Evolutionary conservation across 2,888 invertebrate species (phyloP).

Genomic region (Steromphala cineraria): DNA sequence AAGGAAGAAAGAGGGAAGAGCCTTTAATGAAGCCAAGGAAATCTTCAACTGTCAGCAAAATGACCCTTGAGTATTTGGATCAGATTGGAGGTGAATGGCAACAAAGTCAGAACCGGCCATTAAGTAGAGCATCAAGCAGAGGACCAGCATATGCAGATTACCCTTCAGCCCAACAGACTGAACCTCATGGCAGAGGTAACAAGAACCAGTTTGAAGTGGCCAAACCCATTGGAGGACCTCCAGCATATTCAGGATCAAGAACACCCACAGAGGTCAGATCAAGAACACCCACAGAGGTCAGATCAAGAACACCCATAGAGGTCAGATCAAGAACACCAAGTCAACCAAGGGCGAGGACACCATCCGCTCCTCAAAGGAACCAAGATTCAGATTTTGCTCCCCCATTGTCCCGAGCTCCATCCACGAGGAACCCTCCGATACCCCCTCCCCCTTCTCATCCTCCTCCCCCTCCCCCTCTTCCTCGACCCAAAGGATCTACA

Average conservation of each 20-base stretch:
- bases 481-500: background rate
- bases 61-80: slow-evolving; percentile 62
- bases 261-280: background rate
- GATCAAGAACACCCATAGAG: background rate
- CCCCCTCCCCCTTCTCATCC: slow-evolving; percentile 1
- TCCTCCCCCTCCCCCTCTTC: slow-evolving; percentile 5
- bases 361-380: background rate
- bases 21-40: slow-evolving; percentile 39
- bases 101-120: slow-evolving; percentile 14
- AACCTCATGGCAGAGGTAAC: background rate
- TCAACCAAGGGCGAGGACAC: background rate
- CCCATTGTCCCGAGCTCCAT: background rate
- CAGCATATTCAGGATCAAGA: background rate
- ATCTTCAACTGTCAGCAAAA: slow-evolving; percentile 50
- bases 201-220: background rate
- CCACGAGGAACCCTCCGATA: background rate
- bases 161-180: background rate
- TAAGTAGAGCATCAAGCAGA: background rate
- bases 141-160: background rate
- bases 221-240: background rate
- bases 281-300: background rate
- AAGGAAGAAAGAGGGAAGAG: slow-evolving; percentile 39
- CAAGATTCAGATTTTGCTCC: background rate
- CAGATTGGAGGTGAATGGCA: slow-evolving; percentile 61
- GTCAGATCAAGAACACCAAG: background rate